Evolutionary conservation across 2,888 invertebrate species (phyloP), one percentile per base, ranked within the genome.

Genomic region (Polylopha cassiicola): DNA sequence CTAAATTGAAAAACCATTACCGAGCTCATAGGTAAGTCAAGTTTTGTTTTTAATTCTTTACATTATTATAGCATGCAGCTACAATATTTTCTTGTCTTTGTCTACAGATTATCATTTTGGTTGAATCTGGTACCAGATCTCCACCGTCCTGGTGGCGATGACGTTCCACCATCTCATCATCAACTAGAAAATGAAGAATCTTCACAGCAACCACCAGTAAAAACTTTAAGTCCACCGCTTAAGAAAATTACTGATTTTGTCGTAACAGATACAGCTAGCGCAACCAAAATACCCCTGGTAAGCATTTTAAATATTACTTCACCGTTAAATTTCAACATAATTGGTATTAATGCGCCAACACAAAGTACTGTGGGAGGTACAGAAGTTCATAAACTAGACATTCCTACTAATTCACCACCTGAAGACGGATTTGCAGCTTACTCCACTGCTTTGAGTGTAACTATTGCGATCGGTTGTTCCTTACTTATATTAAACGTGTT

Each of bases 391-490:
- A 84, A 74, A 67, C 44, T 63, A n/a, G 82, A 81, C 31, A 52
- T 64, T 1, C 85, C 87, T 0, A 88, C 89, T 10, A 76, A 86
- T 8, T 84, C 87, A 28, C 80, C 87, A n/a, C 90, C 91, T n/a
- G 95, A 94, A 66, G 94, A 94, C 50, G 95, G 95, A 1, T 95
- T 95, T 58, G 94, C 95, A 1, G 94, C 95, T 1, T 96, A 96
- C 61, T 95, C 95, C 0, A 95, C 96, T 2, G 96, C 96, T 1
- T 79, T 97, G 7, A 95, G 95, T 72, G 95, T 96, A 0, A 97
- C 96, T 9, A 95, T 98, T 55, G 97, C 97, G 29, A 96, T 98
- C 49, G 98, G 98, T 21, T 96, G 97, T 65, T 95, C 95, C 3
- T 79, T 98, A 43, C 87, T 98, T 11, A 95, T 97, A 58, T 85